A percentile compares a stretch with the other conserved stretches of the same genome.
These are phyloP conservation scores for Leptopterna dolabrata DNA, from an alignment of 2,888 invertebrate genomes.

Conservation along the genomic window DNA sequence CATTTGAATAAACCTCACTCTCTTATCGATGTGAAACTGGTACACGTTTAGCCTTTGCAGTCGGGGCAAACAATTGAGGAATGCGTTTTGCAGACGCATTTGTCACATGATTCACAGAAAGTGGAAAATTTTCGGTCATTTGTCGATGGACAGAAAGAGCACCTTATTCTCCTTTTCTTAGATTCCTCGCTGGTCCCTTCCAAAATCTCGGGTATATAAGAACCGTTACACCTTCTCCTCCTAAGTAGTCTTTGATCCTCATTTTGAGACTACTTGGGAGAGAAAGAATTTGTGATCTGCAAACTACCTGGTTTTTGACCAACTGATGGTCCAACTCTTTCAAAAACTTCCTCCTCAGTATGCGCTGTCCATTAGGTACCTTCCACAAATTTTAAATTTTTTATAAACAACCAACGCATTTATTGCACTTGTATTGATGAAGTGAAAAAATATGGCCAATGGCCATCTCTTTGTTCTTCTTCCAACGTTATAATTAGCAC, in stretches of 20 bases:
- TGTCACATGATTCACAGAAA: neutral
- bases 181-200: neutral
- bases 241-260: conserved; percentile 15
- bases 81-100: neutral
- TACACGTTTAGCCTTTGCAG: neutral
- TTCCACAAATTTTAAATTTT: neutral
- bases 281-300: conserved; percentile 21
- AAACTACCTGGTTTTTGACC: neutral
- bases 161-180: neutral
- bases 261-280: neutral
- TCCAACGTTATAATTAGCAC: neutral
- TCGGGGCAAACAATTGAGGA: neutral
- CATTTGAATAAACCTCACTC: too few relatives aligned
- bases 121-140: neutral
- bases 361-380: too few relatives aligned
- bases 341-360: neutral
- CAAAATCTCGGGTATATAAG: neutral
- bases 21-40: too few relatives aligned
- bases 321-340: conserved; percentile 9
- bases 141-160: neutral
- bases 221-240: conserved; percentile 10
- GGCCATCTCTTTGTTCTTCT: neutral
- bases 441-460: neutral
- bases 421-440: neutral
- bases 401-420: neutral